phyloP scores from a whole-genome alignment of 2,888 invertebrate species.

The Pinctada fucata region DNA sequence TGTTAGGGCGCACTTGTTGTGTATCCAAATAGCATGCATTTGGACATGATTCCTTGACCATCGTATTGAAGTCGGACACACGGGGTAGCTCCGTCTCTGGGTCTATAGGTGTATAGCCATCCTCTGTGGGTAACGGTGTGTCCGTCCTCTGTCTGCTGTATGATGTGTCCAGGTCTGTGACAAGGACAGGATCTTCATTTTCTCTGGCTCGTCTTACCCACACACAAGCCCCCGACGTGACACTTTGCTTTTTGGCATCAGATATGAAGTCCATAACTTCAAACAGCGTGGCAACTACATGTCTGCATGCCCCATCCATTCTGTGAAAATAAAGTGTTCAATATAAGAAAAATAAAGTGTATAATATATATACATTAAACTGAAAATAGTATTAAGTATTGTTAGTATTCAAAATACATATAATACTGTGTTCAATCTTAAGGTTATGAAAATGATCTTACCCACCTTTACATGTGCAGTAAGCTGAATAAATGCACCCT shows the following conservation, averaged over 20 bases:
- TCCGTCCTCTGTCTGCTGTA: not conserved
- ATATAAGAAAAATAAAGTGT: no score
- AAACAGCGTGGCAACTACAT: conserved; percentile 25
- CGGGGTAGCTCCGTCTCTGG: not conserved
- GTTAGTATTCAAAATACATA: no score
- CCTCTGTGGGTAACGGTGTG: conserved; percentile 3
- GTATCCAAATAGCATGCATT: not conserved
- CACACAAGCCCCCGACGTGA: conserved; percentile 23
- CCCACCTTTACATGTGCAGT: no score
- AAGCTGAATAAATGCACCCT: no score
- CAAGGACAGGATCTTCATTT: not conserved
- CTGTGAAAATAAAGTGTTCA: conserved; percentile 6
- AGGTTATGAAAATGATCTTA: no score
- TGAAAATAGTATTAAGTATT: no score
- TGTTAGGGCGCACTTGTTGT: not conserved
- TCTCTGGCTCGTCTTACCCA: conserved; percentile 1
- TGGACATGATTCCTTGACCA: not conserved
- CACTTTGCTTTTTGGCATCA: conserved; percentile 19
- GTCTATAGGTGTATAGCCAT: conserved; percentile 4
- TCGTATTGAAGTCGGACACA: not conserved
- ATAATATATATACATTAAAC: no score
- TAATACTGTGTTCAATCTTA: no score
- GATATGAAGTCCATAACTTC: conserved; percentile 23
- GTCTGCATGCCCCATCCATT: conserved; percentile 30
- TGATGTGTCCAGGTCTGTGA: not conserved